These are phyloP conservation scores for Crocidura indochinensis DNA, from an alignment of 2,797 vertebrate genomes.

Conservation along the genomic window DNA sequence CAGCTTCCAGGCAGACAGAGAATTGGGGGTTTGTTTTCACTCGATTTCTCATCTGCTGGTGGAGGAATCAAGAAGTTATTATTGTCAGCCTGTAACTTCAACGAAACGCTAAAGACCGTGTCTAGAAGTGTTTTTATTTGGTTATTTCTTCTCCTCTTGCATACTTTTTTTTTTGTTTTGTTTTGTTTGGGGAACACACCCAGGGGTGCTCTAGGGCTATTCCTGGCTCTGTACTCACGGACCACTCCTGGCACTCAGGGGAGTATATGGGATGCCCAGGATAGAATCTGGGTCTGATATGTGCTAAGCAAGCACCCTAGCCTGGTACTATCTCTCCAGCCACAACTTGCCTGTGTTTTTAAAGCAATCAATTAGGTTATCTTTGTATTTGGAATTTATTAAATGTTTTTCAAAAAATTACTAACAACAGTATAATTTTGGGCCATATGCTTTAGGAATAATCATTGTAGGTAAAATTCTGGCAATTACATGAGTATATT, in stretches of 20 bases:
- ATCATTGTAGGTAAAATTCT: background rate
- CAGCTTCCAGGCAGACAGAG: constrained; percentile 76
- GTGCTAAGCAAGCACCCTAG: too few species aligned
- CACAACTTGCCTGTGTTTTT: constrained; percentile 54
- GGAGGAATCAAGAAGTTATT: constrained; percentile 5
- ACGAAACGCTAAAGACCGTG: constrained; percentile 42
- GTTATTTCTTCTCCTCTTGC: too few species aligned
- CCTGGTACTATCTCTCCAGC: constrained; percentile 49
- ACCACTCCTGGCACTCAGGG: too few species aligned
- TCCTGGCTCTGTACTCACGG: too few species aligned
- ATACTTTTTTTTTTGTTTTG: too few species aligned
- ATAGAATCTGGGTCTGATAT: too few species aligned
- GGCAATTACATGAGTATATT: background rate
- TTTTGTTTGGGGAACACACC: too few species aligned
- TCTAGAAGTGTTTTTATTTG: background rate
- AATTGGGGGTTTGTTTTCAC: constrained; percentile 79
- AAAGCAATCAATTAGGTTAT: constrained; percentile 39
- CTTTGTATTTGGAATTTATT: constrained; percentile 33
- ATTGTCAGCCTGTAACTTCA: constrained; percentile 71
- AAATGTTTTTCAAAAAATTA: constrained; percentile 26
- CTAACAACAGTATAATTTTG: background rate
- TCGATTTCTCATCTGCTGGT: constrained; percentile 72
- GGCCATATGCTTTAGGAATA: background rate
- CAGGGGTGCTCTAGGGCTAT: too few species aligned
- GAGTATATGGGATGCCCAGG: too few species aligned